phyloP scores from a whole-genome alignment of 2,113 vertebrate species.

The Melanotaenia duboulayi region DNA sequence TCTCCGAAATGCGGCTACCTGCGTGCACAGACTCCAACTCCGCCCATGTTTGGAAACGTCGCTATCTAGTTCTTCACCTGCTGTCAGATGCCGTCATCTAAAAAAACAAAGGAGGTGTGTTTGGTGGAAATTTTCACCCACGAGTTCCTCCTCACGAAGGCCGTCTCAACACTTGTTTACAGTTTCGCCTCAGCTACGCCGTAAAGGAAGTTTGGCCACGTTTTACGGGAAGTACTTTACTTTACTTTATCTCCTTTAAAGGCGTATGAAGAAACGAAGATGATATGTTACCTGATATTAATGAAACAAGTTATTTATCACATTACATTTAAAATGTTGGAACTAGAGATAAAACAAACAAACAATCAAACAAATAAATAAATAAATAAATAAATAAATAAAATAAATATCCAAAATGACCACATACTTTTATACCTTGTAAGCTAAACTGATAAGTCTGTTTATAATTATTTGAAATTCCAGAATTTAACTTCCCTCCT shows the following conservation, averaged over 20 bases:
- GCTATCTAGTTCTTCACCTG: background rate
- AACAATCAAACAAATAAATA: no score
- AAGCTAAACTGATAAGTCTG: background rate
- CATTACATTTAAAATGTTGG: no score
- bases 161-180: constrained; percentile 16
- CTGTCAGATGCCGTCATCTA: background rate
- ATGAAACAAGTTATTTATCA: no score
- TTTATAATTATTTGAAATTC: background rate
- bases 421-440: background rate
- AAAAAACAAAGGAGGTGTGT: no score
- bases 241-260: constrained; percentile 1
- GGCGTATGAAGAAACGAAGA: background rate
- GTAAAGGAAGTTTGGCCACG: background rate
- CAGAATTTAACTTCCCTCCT: background rate
- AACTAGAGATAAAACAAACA: no score
- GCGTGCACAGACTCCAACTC: background rate
- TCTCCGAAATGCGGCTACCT: background rate
- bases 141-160: background rate
- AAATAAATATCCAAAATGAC: background rate
- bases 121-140: background rate
- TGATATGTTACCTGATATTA: no score
- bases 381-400: background rate
- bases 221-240: constrained; percentile 16
- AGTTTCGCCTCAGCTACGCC: constrained; percentile 26
- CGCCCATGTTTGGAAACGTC: constrained; percentile 21